These are phyloP conservation scores for Cosmia pyralina DNA, from an alignment of 2,888 invertebrate species.

Conservation along the genomic window DNA sequence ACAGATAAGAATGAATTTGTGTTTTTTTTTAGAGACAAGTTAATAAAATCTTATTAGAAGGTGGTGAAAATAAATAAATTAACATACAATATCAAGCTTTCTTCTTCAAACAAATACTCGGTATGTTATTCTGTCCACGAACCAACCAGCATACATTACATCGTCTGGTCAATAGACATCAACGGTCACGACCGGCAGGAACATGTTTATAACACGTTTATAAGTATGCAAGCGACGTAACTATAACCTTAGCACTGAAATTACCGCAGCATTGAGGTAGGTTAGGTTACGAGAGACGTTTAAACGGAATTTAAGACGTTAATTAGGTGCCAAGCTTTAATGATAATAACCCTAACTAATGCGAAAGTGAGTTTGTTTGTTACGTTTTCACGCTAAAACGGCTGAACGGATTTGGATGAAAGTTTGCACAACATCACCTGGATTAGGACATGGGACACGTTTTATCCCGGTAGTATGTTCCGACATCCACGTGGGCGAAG, in stretches of 20 bases:
- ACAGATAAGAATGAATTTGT: background rate
- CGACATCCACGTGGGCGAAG: too few relatives aligned
- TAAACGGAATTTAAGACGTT: background rate
- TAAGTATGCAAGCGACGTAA: constrained; percentile 27
- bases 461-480: too few relatives aligned
- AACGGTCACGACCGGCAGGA: constrained; percentile 2
- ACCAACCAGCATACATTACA: background rate
- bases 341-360: too few relatives aligned
- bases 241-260: constrained; percentile 43
- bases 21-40: background rate
- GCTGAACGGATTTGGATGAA: too few relatives aligned
- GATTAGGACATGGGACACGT: too few relatives aligned
- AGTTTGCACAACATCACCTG: too few relatives aligned
- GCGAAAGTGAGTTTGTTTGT: too few relatives aligned
- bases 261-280: constrained; percentile 59
- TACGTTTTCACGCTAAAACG: too few relatives aligned
- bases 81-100: constrained; percentile 5
- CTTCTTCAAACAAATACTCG: background rate
- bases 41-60: background rate
- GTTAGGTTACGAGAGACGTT: constrained; percentile 51
- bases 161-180: constrained; percentile 29
- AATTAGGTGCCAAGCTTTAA: background rate
- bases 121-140: constrained; percentile 26
- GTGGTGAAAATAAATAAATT: background rate
- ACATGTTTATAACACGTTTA: constrained; percentile 47